Percentiles rank a stretch among this genome's conserved stretches.
phyloP scores from a whole-genome alignment of 2,888 invertebrate genomes.

The Tenthredo distinguenda region DNA sequence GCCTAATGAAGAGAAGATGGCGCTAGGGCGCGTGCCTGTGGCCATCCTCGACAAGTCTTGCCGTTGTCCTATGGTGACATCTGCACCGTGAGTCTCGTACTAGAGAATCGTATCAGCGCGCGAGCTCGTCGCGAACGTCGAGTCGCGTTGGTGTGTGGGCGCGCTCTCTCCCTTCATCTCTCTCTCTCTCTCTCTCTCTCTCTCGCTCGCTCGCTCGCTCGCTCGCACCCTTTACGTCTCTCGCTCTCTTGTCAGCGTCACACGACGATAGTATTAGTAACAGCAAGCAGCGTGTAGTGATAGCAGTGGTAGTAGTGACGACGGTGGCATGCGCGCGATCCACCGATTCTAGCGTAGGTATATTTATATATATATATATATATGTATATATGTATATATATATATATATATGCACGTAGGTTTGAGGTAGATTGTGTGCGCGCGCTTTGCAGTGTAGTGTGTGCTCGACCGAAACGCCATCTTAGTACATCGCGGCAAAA shows the following conservation, averaged over 20 bases:
- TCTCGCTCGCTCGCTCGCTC: background rate
- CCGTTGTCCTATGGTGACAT: slow-evolving; percentile 50
- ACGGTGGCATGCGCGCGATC: slow-evolving; percentile 48
- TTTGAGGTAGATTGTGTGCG: slow-evolving; percentile 2
- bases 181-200: background rate
- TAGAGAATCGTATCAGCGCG: slow-evolving; percentile 45
- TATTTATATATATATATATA: background rate
- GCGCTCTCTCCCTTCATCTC: slow-evolving; percentile 1
- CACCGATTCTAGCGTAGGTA: slow-evolving; percentile 11
- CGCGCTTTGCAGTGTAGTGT: slow-evolving; percentile 14
- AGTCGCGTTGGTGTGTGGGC: slow-evolving; percentile 52
- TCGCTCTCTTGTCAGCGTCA: slow-evolving; percentile 30
- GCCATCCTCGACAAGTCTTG: slow-evolving; percentile 43
- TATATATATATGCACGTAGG: background rate
- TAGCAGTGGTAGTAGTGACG: background rate
- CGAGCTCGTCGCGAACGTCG: slow-evolving; percentile 37
- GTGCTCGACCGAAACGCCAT: slow-evolving; percentile 52
- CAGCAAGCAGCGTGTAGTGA: background rate
- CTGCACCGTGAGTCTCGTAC: slow-evolving; percentile 45
- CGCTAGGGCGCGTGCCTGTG: slow-evolving; percentile 49
- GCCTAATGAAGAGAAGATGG: slow-evolving; percentile 50
- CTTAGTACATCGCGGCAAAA: slow-evolving; percentile 53
- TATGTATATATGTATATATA: background rate
- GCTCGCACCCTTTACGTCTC: background rate
- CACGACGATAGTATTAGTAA: background rate